Conservation (phyloP, 2,113 vertebrate species). For the Scolopax mira region DNA sequence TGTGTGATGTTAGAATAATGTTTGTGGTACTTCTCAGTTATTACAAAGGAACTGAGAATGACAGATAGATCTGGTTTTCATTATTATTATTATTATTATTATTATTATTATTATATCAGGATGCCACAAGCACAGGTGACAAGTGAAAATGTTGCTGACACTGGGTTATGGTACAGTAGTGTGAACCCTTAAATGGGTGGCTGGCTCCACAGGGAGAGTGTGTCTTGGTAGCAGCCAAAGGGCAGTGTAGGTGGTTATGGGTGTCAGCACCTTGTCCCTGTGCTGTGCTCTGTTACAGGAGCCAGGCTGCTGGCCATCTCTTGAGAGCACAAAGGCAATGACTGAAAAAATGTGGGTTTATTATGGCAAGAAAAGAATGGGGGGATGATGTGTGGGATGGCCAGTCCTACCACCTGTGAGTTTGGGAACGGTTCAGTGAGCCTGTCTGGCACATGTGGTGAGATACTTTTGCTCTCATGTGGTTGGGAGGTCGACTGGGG, state of each 20-base stretch:
- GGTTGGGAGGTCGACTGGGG: neutral
- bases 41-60: neutral
- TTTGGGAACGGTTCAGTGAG: neutral
- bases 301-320: neutral
- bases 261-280: accelerated
- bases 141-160: neutral
- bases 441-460: neutral
- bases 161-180: accelerated
- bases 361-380: neutral
- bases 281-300: neutral
- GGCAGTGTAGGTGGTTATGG: neutral
- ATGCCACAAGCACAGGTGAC: neutral
- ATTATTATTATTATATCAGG: neutral
- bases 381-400: neutral
- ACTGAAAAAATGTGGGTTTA: neutral
- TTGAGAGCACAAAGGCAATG: neutral
- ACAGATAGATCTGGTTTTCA: neutral
- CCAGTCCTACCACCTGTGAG: accelerated
- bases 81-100: neutral
- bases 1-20: neutral
- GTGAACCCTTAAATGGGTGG: accelerated
- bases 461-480: neutral
- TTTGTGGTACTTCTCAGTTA: neutral
- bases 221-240: neutral
- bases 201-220: accelerated